Evolutionary conservation across 2,113 vertebrate genomes (phyloP), one percentile per base, ranked within the genome.

Genomic region (Urocitellus parryii): DNA sequence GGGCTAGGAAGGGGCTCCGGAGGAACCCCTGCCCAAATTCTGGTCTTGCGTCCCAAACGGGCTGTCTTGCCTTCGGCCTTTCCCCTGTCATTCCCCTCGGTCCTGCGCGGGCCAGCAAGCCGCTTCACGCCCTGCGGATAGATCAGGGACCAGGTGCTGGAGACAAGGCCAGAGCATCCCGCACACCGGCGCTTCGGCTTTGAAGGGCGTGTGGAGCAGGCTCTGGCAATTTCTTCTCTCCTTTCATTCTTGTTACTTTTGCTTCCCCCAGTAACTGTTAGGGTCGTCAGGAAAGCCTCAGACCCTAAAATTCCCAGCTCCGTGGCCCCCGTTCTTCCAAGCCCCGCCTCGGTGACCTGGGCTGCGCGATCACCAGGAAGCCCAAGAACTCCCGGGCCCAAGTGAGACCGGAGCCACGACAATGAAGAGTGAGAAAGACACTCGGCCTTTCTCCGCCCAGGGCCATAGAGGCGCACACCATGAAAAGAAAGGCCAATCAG

Each of bases 391-490:
- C 79, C 34, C 0, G 74, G 86, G 70, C 92, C 95, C 82, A 3
- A 42, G 70, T 34, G 58, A 88, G 74, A 14, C 79, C 0, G 78
- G 24, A 91, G 89, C 45, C 74, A 14, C 24, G 77, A 90, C 87
- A 65, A 45, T 9, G 89, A 58, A 51, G 92, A 76, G 83, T 18
- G 84, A 29, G 82, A 27, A 42, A 56, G 92, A 72, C 63, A 8
- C 42, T 70, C 32, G 73, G 88, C 65, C 72, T 88, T 42, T 45
- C 24, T 53, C 48, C 85, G 42, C 27, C 65, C 63, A 95, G 94
- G 94, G 95, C 83, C 88, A 67, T 92, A 78, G 93, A 58, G 68
- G 96, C 81, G 63, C 83, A 42, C 67, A 29, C 89, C 0, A 20
- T 0, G 39, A 12, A 42, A 12, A n/a, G 91, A 67, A 68, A 77